These are phyloP conservation scores for Acipenser oxyrinchus DNA, from an alignment of 2,797 vertebrate genomes.

Conservation along the genomic window DNA sequence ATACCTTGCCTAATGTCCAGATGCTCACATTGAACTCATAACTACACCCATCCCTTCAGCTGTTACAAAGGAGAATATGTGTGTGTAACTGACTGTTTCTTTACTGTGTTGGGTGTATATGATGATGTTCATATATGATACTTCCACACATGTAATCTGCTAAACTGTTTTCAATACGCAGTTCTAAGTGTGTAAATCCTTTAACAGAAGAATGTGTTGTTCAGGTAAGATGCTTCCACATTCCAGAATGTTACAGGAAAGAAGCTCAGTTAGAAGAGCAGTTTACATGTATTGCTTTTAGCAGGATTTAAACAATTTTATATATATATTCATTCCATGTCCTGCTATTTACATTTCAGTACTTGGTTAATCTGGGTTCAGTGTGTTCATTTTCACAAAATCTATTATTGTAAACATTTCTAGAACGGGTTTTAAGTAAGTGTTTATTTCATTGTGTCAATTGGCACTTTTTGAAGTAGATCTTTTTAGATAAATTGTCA, in stretches of 20 bases:
- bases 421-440: background rate
- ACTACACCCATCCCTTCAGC: too few relatives aligned
- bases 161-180: too few relatives aligned
- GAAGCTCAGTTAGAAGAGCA: background rate
- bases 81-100: too few relatives aligned
- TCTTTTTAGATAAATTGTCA: conserved; percentile 9
- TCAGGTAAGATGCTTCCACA: background rate
- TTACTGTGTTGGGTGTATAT: too few relatives aligned
- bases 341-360: conserved; percentile 20
- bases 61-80: too few relatives aligned
- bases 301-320: background rate
- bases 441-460: conserved; percentile 19
- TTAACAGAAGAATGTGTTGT: background rate
- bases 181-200: too few relatives aligned
- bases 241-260: conserved; percentile 5
- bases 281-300: background rate
- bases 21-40: too few relatives aligned
- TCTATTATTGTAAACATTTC: background rate
- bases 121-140: too few relatives aligned
- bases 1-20: too few relatives aligned
- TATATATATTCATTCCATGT: conserved; percentile 24
- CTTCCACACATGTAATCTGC: too few relatives aligned
- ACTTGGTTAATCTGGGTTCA: background rate
- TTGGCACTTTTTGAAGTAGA: conserved; percentile 4
- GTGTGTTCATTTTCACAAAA: too few relatives aligned